Evolutionary conservation across 1,140 invertebrate species (phyloP).

Genomic region (Drosophila chauvacae): DNA sequence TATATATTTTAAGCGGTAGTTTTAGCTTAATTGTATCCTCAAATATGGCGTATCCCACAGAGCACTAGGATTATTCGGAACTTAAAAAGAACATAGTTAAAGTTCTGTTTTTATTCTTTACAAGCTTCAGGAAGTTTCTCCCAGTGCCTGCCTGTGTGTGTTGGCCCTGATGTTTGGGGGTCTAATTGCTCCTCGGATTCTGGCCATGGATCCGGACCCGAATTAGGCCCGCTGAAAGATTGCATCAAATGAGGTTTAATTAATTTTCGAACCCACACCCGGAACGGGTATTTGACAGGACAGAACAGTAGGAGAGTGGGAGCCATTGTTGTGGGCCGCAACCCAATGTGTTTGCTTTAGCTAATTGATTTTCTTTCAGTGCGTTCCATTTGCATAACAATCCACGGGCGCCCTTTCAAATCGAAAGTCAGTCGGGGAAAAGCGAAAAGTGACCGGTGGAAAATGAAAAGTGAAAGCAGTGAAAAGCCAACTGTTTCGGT

Average conservation of each 20-base stretch:
- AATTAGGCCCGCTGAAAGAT: conserved; percentile 55
- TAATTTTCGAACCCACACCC: conserved; percentile 62
- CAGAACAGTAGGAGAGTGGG: neutral
- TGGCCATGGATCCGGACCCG: conserved; percentile 19
- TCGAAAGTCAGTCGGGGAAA: conserved; percentile 13
- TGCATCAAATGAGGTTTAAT: conserved; percentile 75
- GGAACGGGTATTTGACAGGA: conserved; percentile 45
- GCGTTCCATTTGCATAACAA: conserved; percentile 74
- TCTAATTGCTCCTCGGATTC: conserved; percentile 63
- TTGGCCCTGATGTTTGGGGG: conserved; percentile 51
- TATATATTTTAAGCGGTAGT: too few relatives aligned
- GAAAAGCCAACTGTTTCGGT: conserved; percentile 21
- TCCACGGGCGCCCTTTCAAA: conserved; percentile 35
- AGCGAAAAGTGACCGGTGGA: conserved; percentile 13
- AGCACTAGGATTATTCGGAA: too few relatives aligned
- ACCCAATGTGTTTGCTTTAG: conserved; percentile 66
- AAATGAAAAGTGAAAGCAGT: conserved; percentile 43
- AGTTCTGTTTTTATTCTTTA: neutral
- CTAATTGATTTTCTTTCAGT: conserved; percentile 82
- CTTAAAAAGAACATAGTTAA: neutral
- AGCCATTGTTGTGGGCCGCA: conserved; percentile 42
- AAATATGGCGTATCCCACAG: too few relatives aligned
- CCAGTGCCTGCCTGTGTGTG: conserved; percentile 12
- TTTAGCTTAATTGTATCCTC: too few relatives aligned
- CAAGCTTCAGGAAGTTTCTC: neutral